Base-by-base conservation (phyloP, 2,113 vertebrate species). In the Corythaeola cristata region DNA sequence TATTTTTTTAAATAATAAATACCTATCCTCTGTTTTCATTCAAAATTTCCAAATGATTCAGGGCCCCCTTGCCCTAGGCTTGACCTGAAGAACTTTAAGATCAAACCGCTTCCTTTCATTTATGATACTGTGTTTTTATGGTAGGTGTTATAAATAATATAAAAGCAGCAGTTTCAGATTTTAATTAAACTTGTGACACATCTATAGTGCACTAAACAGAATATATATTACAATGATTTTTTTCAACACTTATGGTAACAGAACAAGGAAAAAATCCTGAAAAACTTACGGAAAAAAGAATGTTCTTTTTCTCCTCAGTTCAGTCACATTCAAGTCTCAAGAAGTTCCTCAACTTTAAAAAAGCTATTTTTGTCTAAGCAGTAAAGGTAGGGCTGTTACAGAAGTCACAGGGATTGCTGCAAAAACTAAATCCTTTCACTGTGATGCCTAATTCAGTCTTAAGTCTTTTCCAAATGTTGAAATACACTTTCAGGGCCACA, bases 331-430 rank as follows among this genome's bases (percentile, higher is more conserved):
- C 47, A 72, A 71, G 69, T 41, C 39, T 93, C 67, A 78, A 77
- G 74, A 91, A 81, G 45, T 91, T 90, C 44, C 80, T 94, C 76
- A 93, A 68, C 72, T 97, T 84, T 11, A 62, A 81, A 90, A 39
- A 94, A 90, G 32, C 64, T 95, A 94, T 89, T 96, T 97, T 93
- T 91, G 37, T 83, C 67, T 71, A 67, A 73, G 75, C 56, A 63
- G 37, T 74, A 82, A 90, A 93, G 77, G 88, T 59, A 94, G 24
- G 68, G 58, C 85, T 71, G 76, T 87, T 95, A 88, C 44, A 95
- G 86, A 77, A 93, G 80, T 92, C 71, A 90, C 69, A 91, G n/a
- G 35, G 78, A 90, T 75, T 81, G 94, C 93, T 88, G 66, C 77
- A 72, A 86, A 95, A 94, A 82, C 15, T 3, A 88, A 95, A 86